Conservation (phyloP, 2,888 invertebrate species). For the Cheilosia urbana region DNA sequence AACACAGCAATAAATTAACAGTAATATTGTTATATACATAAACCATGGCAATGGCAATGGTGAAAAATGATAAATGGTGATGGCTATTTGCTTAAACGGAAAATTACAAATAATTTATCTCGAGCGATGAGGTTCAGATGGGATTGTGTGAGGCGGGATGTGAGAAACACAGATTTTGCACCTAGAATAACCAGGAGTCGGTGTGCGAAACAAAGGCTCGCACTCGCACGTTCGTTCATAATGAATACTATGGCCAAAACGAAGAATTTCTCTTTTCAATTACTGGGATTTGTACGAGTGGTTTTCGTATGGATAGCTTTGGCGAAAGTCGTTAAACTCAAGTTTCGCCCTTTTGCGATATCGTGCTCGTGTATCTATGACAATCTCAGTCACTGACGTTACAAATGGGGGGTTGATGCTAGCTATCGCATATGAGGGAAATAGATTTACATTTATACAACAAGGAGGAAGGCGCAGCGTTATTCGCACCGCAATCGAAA, state of each 20-base stretch:
- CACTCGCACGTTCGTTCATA: constrained; percentile 5
- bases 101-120: constrained; percentile 62
- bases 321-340: constrained; percentile 34
- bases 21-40: constrained; percentile 36
- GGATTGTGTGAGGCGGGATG: not conserved
- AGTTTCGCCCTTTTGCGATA: constrained; percentile 12
- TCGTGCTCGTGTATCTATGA: not conserved
- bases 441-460: constrained; percentile 11
- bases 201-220: constrained; percentile 2
- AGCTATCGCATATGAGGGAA: constrained; percentile 23
- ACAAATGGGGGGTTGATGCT: not conserved
- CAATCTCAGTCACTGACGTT: constrained; percentile 28
- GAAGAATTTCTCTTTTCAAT: constrained; percentile 42
- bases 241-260: constrained; percentile 9
- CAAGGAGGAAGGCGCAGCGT: not conserved
- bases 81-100: constrained; percentile 59
- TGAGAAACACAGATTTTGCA: not conserved
- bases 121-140: constrained; percentile 26
- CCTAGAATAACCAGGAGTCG: not conserved
- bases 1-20: constrained; percentile 61
- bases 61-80: constrained; percentile 69
- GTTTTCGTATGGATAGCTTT: not conserved
- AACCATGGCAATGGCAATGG: constrained; percentile 22
- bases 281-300: not conserved
- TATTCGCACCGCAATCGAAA: constrained; percentile 26